Evolutionary conservation across 53 echinoderm and acorn worm genomes (phyloP), one percentile per base, ranked within the genome.

Genomic region (Paelopatides confundens): DNA sequence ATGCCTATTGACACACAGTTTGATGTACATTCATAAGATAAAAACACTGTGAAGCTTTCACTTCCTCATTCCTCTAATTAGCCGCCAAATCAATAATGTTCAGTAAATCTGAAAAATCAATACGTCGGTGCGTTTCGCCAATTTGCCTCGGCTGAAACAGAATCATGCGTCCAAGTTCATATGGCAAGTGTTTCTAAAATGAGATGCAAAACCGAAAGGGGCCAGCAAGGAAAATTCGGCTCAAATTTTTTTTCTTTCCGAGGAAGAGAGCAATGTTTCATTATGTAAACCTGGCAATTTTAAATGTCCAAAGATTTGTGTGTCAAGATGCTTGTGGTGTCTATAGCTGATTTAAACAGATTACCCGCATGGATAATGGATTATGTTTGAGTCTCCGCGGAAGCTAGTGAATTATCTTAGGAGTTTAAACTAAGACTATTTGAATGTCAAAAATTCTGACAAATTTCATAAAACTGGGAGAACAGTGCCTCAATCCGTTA

Each of bases 21-120:
- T 74, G 74, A 74, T 58, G 46, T 46, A 74, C 74, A 53, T 79
- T 79, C 79, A 79, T 52, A 79, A 79, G 51, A 51, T 24, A 79
- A 83, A 76, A 31, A 50, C 79, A 79, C 77, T 49, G 77, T 50
- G 48, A 77, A 77, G 46, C 48, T 92, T 94, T 95, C 90, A 93
- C 90, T 93, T 87, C 86, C 91, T 92, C 93, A 88, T 95, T 87
- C 95, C 86, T 90, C 93, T 95, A 95, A 95, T 95, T 95, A 95
- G 90, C 95, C 90, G 93, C 78, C 90, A 95, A 95, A 95, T 95
- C 95, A 93, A 95, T 95, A 95, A 93, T 90, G 93, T 95, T 90
- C 95, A 93, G 95, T 93, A 95, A 95, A 95, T 95, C 95, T 95
- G 90, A 86, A 92, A 88, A 91, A 91, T 91, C 91, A 91, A 91